A percentile compares a stretch with the other conserved stretches of the same genome.
Evolutionary conservation across 2,113 vertebrate species (phyloP).

Genomic region (Synchiropus splendidus): DNA sequence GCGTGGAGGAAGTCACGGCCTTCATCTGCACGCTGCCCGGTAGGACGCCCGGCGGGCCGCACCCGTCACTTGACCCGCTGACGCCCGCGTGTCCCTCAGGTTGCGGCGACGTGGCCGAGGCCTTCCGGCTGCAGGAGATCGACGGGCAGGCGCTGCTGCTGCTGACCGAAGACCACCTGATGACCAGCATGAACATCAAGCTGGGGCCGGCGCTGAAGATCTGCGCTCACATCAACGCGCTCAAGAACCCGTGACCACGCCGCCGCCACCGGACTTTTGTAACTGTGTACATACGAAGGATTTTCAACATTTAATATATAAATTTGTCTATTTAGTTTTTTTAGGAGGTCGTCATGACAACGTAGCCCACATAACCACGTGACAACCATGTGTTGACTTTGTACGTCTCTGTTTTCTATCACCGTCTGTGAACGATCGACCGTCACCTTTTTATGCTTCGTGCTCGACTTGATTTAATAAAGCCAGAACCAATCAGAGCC

Average conservation of each 20-base stretch:
- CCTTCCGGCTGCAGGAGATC: conserved; percentile 94
- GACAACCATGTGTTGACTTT: no score
- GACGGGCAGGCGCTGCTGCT: conserved; percentile 95
- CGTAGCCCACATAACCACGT: no score
- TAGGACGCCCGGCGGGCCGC: conserved; percentile 12
- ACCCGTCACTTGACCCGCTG: neutral
- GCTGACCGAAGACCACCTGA: conserved; percentile 94
- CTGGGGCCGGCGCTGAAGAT: conserved; percentile 95
- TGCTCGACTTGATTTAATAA: no score
- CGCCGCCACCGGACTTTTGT: conserved; percentile 57
- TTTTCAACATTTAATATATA: conserved; percentile 74
- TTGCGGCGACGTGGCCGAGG: conserved; percentile 90
- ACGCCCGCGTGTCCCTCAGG: conserved; percentile 52
- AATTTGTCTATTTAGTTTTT: conserved; percentile 70
- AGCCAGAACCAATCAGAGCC: no score
- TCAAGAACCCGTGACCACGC: conserved; percentile 76
- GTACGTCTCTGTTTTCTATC: no score
- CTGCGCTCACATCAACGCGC: conserved; percentile 91
- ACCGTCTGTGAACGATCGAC: no score
- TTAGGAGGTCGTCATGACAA: conserved; percentile 19
- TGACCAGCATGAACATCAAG: conserved; percentile 99
- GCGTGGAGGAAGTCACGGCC: conserved; percentile 88
- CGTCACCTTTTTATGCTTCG: no score
- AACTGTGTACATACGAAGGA: conserved; percentile 67
- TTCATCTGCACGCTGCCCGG: conserved; percentile 91